Evolutionary conservation across 92 coral and sea anemone species (phyloP), one percentile per base, ranked within the genome.

Genomic region (Pocillopora grandis): DNA sequence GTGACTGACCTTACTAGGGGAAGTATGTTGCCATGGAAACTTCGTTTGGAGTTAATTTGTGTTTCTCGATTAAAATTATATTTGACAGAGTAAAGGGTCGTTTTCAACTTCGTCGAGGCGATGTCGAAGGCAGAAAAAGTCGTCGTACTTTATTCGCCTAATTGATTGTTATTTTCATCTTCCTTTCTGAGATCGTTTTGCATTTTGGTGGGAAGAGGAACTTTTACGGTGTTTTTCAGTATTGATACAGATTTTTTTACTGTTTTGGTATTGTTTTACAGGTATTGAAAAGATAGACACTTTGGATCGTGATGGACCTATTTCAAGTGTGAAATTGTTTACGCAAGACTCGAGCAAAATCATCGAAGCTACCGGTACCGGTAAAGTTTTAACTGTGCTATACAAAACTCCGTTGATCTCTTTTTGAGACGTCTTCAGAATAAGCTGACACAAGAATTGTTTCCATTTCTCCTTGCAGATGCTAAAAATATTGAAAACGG

Each of bases 261-360:
- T 12, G n/a, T 9, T 57, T 55, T 85, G 19, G 11, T 20, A n/a
- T 55, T 23, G 57, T 81, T 71, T 31, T 35, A 58, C 62, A 80
- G 72, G 65, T 58, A 33, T 75, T 18, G 42, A 73, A 9, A 67
- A 81, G 71, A 75, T 63, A 60, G 20, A 42, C 56, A 79, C 55
- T 58, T 71, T 91, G 71, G 89, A 88, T 69, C 98, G 94, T 78
- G 98, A 96, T 89, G 98, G 98, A 16, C 98, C 98, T 2, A 90
- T 96, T 60, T 87, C 98, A 80, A 91, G 95, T 70, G 96, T 94
- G 69, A 93, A 88, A 63, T 62, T 96, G 72, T 96, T 94, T 72
- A 77, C 85, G 14, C 76, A 84, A 76, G 68, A 37, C 58, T 76
- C 83, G 42, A 36, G 48, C 76, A 56, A 57, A 52, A 31, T 14